Evolutionary conservation across 1,140 invertebrate genomes (phyloP).

Genomic region (Chelonus insularis): DNA sequence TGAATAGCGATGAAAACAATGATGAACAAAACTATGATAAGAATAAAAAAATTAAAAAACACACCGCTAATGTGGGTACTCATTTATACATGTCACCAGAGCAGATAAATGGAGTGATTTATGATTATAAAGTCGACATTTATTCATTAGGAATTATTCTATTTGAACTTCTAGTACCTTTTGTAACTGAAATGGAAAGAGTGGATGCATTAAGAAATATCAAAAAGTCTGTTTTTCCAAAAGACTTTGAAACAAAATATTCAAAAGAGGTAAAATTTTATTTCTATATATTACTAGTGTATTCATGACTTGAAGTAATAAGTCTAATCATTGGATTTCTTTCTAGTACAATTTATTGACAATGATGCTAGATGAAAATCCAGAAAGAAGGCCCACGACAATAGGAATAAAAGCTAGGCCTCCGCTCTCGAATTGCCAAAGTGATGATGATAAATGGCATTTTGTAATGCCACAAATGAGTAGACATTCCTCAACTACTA

Average conservation of each 20-base stretch:
- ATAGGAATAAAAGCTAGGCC: constrained; percentile 67
- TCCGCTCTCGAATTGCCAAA: constrained; percentile 50
- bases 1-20: constrained; percentile 39
- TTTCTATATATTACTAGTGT: too few species aligned
- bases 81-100: constrained; percentile 97
- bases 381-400: constrained; percentile 75
- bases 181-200: constrained; percentile 89
- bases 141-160: constrained; percentile 94
- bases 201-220: constrained; percentile 67
- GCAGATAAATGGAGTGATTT: constrained; percentile 76
- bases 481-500: constrained; percentile 49
- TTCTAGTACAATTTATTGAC: constrained; percentile 71
- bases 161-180: constrained; percentile 88
- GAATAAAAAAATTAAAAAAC: constrained; percentile 44
- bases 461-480: constrained; percentile 56
- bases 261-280: constrained; percentile 75
- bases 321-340: background rate
- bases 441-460: constrained; percentile 49
- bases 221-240: constrained; percentile 71
- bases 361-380: constrained; percentile 75
- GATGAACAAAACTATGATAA: constrained; percentile 34
- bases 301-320: constrained; percentile 1
- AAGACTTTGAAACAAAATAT: constrained; percentile 67
- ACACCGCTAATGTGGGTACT: constrained; percentile 81
- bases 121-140: constrained; percentile 96